Percentiles rank a stretch among this genome's conserved stretches.
Conservation (phyloP, 2,888 invertebrate species). For the Anticlea derivata region DNA sequence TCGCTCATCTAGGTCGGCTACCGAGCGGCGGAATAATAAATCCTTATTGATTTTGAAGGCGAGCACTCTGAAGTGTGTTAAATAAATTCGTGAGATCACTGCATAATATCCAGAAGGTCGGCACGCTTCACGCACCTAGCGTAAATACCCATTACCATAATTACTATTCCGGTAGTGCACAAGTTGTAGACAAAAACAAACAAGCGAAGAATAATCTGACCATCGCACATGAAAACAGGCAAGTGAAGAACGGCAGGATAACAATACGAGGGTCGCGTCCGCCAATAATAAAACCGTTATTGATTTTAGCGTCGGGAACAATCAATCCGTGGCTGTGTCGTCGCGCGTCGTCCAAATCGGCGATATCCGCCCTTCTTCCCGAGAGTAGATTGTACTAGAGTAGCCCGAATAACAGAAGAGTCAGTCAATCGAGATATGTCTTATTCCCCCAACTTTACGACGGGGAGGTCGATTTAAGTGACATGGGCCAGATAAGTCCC, state of each 20-base stretch:
- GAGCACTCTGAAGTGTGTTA: neutral
- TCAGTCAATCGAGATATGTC: neutral
- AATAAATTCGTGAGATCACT: neutral
- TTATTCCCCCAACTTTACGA: no score
- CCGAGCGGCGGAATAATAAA: neutral
- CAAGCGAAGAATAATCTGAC: conserved; percentile 7
- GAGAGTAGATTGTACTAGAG: conserved; percentile 5
- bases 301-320: conserved; percentile 77
- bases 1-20: no score
- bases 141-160: neutral
- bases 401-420: conserved; percentile 2
- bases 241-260: conserved; percentile 15
- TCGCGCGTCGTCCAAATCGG: conserved; percentile 67
- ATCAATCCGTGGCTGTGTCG: conserved; percentile 66
- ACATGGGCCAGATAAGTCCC: no score
- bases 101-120: no score
- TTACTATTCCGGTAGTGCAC: no score
- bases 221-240: conserved; percentile 12
- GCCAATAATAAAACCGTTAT: conserved; percentile 74
- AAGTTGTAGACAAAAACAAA: no score
- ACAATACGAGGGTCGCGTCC: conserved; percentile 24
- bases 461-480: no score
- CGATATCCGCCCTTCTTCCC: conserved; percentile 67
- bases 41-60: neutral
- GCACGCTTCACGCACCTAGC: no score